Evolutionary conservation across 2,113 vertebrate genomes (phyloP).

Genomic region (Tympanuchus pallidicinctus): DNA sequence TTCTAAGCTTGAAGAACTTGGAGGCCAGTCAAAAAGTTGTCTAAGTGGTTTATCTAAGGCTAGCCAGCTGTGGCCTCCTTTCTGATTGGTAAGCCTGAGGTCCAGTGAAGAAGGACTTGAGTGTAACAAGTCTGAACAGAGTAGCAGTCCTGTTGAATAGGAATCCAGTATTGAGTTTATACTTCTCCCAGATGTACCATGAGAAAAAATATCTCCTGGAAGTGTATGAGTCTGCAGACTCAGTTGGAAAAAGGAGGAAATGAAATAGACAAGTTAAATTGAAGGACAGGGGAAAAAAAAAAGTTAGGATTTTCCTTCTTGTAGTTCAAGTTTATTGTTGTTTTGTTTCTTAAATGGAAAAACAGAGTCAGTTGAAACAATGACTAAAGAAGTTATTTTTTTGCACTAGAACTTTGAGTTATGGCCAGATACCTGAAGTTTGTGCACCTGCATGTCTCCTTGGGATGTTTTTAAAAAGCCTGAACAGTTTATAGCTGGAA

Average conservation of each 20-base stretch:
- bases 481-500: background rate
- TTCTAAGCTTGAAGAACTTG: background rate
- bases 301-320: background rate
- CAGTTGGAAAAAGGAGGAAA: background rate
- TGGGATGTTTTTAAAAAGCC: background rate
- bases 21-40: constrained; percentile 1
- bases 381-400: background rate
- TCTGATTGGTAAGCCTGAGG: background rate
- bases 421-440: background rate
- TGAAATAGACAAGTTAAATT: background rate
- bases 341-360: background rate
- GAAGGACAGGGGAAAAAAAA: background rate
- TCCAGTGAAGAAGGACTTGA: background rate
- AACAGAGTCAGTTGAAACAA: background rate
- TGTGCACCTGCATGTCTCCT: background rate
- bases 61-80: background rate
- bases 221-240: background rate
- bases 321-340: background rate
- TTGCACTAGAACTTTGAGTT: background rate
- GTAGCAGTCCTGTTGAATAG: background rate
- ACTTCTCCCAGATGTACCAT: background rate
- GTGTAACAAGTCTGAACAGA: background rate
- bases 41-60: background rate
- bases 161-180: background rate
- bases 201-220: background rate